Evolutionary conservation across 2,888 invertebrate genomes (phyloP), one percentile per base, ranked within the genome.

Genomic region (Onchidella celtica): DNA sequence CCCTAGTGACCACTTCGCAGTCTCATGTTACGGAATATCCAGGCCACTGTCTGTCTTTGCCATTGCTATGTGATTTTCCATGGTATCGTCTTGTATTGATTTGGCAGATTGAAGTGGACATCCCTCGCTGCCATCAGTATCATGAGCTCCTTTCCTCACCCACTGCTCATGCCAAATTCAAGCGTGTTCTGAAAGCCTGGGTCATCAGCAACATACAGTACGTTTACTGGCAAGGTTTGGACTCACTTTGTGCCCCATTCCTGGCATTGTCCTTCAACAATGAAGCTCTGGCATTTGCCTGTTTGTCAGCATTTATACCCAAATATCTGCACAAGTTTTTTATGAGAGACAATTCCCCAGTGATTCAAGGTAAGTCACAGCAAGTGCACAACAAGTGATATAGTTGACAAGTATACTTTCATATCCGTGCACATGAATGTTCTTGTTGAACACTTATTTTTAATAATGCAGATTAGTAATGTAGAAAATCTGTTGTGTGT

Each of bases 181-280:
- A 98, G 93, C 95, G 98, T 70, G 95, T 99, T 82, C 94, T 99
- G 0, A 99, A 99, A 93, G 98, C 99, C 0, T 99, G 99, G 99
- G 96, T 99, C 2, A 95, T 96, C 14, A 96, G 97, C 82, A 97
- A 99, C 94, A 96, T 97, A 0, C 96, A 98, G 90, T 99, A 99
- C 90, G 99, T 99, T 0, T 99, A 99, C 93, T 99, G 99, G 99
- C 99, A 99, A 94, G 99, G 99, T 0, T 94, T 99, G 79, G 99
- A 99, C 94, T 99, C 99, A 0, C 94, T 99, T 24, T 98, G 98
- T 77, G 99, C 99, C 0, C 99, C 99, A 0, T 99, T 99, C 94
- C 94, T 99, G 3, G 97, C 97, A 92, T 95, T 99, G 47, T 98
- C 99, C 94, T 99, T 99, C 92, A 98, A 98, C 92, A 95, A 99